These are phyloP conservation scores for Campaea margaritaria DNA, from an alignment of 2,888 invertebrate genomes.

Conservation along the genomic window DNA sequence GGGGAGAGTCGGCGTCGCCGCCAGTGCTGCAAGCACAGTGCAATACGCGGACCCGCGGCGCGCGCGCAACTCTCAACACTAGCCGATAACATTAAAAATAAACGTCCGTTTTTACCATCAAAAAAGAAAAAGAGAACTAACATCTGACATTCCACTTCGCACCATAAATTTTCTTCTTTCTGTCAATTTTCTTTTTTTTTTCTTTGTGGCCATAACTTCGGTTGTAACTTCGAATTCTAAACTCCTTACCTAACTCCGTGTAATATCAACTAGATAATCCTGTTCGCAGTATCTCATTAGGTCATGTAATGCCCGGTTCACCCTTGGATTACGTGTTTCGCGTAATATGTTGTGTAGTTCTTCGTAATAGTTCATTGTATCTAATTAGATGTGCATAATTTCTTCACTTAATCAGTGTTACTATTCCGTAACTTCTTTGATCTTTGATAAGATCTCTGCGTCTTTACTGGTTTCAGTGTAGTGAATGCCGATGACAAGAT, in stretches of 20 bases:
- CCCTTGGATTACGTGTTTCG: conserved; percentile 43
- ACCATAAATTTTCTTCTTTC: conserved; percentile 2
- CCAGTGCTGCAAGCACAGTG: conserved; percentile 65
- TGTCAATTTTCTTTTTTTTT: conserved; percentile 16
- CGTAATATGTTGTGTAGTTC: conserved; percentile 39
- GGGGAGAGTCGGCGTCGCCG: conserved; percentile 55
- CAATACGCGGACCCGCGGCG: conserved; percentile 75
- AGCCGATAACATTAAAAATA: conserved; percentile 42
- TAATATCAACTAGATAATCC: conserved; percentile 54
- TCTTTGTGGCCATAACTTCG: conserved; percentile 4
- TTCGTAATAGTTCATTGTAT: conserved; percentile 25
- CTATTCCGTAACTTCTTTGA: conserved; percentile 10
- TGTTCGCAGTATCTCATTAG: conserved; percentile 40
- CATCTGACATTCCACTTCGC: conserved; percentile 8
- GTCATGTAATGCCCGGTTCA: conserved; percentile 33
- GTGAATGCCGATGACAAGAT: conserved; percentile 20
- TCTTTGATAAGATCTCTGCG: conserved; percentile 19
- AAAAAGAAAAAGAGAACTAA: conserved; percentile 23
- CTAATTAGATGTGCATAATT: conserved; percentile 39
- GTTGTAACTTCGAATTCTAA: conserved; percentile 34
- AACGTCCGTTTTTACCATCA: conserved; percentile 29
- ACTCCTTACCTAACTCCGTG: conserved; percentile 69
- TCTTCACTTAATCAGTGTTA: conserved; percentile 17
- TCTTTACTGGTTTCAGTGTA: conserved; percentile 25
- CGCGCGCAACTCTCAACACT: conserved; percentile 61